Percentiles rank a stretch among this genome's conserved stretches.
Conservation (phyloP, 2,888 invertebrate species). For the Cosmia pyralina region DNA sequence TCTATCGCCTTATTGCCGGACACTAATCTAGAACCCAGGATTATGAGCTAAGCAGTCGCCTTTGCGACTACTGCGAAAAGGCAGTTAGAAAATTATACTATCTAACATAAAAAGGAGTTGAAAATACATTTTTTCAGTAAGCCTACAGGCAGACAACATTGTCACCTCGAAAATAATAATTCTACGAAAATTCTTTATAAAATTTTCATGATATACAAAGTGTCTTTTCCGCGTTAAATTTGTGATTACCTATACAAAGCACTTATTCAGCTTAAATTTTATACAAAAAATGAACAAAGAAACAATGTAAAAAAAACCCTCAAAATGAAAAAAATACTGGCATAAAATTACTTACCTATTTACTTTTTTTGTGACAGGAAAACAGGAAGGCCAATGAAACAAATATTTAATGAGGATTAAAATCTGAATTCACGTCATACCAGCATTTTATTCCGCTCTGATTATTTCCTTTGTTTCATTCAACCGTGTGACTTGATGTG, state of each 20-base stretch:
- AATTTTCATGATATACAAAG: conserved; percentile 7
- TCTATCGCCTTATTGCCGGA: no score
- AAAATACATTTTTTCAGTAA: not conserved
- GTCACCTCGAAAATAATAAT: not conserved
- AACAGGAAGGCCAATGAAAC: not conserved
- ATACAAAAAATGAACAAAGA: not conserved
- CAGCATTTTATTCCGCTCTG: not conserved
- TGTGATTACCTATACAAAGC: conserved; percentile 26
- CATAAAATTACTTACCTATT: not conserved
- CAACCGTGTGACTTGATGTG: not conserved
- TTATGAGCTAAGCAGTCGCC: not conserved
- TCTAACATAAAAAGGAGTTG: not conserved
- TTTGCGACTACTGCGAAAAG: not conserved
- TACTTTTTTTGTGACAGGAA: not conserved
- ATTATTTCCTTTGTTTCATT: conserved; percentile 2
- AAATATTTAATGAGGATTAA: conserved; percentile 1
- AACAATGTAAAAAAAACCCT: not conserved
- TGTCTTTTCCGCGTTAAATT: not conserved
- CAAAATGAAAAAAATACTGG: not conserved
- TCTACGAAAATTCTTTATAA: not conserved
- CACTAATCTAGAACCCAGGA: not conserved
- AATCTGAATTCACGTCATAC: not conserved
- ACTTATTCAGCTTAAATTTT: conserved; percentile 3
- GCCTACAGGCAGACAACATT: no score
- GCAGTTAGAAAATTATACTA: not conserved